phyloP scores from a whole-genome alignment of 1,140 invertebrate species.

The Dysdera silvatica region DNA sequence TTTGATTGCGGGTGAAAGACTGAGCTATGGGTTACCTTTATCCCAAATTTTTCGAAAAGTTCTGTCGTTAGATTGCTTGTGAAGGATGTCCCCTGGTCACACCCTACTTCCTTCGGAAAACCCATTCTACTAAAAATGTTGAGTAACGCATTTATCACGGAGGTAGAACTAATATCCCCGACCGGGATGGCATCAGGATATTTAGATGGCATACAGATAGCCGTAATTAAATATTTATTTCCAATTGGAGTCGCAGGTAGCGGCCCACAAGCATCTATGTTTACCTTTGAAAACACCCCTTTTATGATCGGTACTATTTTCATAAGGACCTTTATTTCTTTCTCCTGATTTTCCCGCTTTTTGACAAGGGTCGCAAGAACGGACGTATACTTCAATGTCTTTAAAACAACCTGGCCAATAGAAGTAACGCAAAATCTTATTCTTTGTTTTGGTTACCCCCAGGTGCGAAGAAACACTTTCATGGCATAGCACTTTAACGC shows the following conservation, averaged over 20 bases:
- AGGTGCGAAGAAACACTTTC: background rate
- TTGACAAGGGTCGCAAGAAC: slow-evolving; percentile 1
- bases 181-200: slow-evolving; percentile 6
- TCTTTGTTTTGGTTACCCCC: slow-evolving; percentile 7
- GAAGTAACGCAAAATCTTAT: background rate
- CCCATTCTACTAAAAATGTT: slow-evolving; percentile 2
- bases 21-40: background rate
- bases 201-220: background rate
- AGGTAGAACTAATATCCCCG: background rate
- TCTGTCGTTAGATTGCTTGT: background rate
- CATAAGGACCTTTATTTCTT: background rate
- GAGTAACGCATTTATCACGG: background rate
- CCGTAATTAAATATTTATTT: background rate
- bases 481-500: background rate
- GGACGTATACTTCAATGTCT: slow-evolving; percentile 3
- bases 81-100: background rate
- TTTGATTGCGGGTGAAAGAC: slow-evolving; percentile 3
- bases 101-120: background rate
- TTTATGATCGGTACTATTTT: slow-evolving; percentile 4
- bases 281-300: slow-evolving; percentile 9
- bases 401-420: slow-evolving; percentile 3
- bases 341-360: background rate
- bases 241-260: background rate
- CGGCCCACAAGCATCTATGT: slow-evolving; percentile 1
- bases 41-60: slow-evolving; percentile 4